These are phyloP conservation scores for Falco peregrinus DNA, from an alignment of 2,797 vertebrate genomes.

Conservation along the genomic window DNA sequence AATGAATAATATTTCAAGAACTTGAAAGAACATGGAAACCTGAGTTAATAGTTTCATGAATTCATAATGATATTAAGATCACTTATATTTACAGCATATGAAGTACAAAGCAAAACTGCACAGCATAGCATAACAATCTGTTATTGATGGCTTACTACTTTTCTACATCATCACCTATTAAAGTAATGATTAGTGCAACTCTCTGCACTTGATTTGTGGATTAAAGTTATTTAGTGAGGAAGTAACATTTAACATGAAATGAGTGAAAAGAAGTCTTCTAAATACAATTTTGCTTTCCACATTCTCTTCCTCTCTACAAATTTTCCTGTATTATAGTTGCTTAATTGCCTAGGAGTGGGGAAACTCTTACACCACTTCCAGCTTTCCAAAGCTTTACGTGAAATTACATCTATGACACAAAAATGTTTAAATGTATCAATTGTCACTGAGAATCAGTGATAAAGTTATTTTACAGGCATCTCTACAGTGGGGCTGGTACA, in stretches of 20 bases:
- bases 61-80: neutral
- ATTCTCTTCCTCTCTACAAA: neutral
- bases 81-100: neutral
- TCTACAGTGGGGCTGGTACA: neutral
- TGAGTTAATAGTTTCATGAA: neutral
- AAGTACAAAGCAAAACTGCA: neutral
- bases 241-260: neutral
- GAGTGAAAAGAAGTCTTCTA: neutral
- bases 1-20: neutral
- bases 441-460: neutral
- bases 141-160: constrained; percentile 8
- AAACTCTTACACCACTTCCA: neutral
- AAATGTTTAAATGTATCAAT: neutral
- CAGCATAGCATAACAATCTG: neutral
- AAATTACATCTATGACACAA: neutral
- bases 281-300: neutral
- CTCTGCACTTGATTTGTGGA: neutral
- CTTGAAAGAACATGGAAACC: neutral
- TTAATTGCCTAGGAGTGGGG: neutral
- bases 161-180: neutral
- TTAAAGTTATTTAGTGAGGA: neutral
- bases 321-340: neutral
- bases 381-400: neutral
- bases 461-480: neutral
- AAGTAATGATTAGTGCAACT: neutral